Evolutionary conservation across 2,888 invertebrate genomes (phyloP), one percentile per base, ranked within the genome.

Genomic region (Acrobasis repandana): DNA sequence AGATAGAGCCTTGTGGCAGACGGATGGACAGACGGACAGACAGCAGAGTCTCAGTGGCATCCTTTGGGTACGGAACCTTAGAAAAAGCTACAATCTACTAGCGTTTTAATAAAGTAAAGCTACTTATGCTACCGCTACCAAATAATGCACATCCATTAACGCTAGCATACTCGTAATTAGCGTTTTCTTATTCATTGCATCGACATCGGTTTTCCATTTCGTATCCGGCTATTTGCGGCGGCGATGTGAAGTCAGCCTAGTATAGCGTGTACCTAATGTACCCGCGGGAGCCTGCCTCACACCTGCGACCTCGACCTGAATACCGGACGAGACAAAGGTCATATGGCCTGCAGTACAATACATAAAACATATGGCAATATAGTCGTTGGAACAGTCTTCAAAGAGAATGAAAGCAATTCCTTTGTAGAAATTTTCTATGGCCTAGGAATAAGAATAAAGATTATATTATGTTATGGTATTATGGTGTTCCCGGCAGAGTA

Each of bases 241-340:
- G 28, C 36, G 14, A n/a, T 14, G 28, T 46, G 11, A 1, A 9
- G 43, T 2, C 28, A 34, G n/a, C 38, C 36, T 58, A 48, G 43
- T 59, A 36, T 51, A 59, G 38, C 58, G 58, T 15, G 20, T 43
- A 51, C 60, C 64, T 72, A 75, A 73, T 70, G 65, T 72, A 67
- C 73, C 71, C 65, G 70, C 64, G 69, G 71, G 73, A 71, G 64
- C 68, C 69, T 65, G 69, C 75, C 75, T 80, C 77, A 76, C 66
- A 69, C 69, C 65, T 65, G 67, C 67, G 83, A 83, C 85, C 87
- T 85, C 83, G 83, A 83, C 86, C 86, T 74, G 72, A 65, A 82
- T 83, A 76, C 74, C 67, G 56, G 58, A 63, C 66, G 68, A 65
- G 70, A 67, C 72, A 77, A 79, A 86, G 83, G 80, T 79, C 82